Base-by-base conservation (phyloP, 2,797 vertebrate genomes). In the Eupleurogrammus muticus region DNA sequence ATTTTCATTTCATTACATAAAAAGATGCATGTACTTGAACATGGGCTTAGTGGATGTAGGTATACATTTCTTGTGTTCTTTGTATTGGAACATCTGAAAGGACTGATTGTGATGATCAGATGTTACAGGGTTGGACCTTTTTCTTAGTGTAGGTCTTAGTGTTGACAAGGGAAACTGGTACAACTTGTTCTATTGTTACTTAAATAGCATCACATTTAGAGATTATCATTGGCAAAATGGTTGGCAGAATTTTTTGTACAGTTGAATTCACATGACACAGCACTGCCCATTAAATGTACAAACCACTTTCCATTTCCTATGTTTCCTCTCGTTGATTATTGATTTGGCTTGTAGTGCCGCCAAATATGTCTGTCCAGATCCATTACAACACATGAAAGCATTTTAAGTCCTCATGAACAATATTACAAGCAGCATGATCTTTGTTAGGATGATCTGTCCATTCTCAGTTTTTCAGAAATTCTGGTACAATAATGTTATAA, bases 201-300 rank as follows among this genome's bases (percentile, higher is more conserved):
- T 36, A 1, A 21, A 36, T 42, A 11, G 14, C 8, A 42, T 5
- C 11, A 38, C 53, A 13, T 21, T 19, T 38, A 13, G 23, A 24
- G 5, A 16, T 7, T 8, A 2, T 17, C 49, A 4, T 7, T 7
- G 20, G n/a, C 36, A 38, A 38, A 12, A 19, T 23, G 47, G 12
- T 2, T 23, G 14, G 12, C 68, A n/a, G 24, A 50, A 56, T 75
- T 68, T 11, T 34, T 60, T 24, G 12, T 35, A 49, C 28, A 66
- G 51, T 21, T 62, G n/a, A 46, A 56, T 21, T 32, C 11, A 56
- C 32, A 40, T 56, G 52, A 57, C 47, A 19, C 20, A 19, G 13
- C 14, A 6, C 35, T 11, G 7, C 8, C 34, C 16, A 0, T 49
- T 49, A 28, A 19, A 19, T 23, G n/a, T 36, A 49, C 9, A 44